Evolutionary conservation across 2,888 invertebrate genomes (phyloP), one percentile per base, ranked within the genome.

Genomic region (Catocala sponsa): DNA sequence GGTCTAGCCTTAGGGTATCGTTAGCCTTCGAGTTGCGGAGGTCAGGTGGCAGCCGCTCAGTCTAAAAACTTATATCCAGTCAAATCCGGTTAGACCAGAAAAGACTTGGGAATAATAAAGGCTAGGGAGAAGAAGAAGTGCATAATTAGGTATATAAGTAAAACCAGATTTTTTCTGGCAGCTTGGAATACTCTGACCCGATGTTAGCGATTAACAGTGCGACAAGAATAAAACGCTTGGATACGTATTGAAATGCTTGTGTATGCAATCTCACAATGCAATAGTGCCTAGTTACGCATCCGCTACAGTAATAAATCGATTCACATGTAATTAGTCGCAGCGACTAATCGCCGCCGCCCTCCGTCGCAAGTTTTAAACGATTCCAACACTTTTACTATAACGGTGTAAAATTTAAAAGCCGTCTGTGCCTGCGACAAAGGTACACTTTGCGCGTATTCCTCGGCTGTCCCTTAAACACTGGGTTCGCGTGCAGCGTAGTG

Each of bases 401-500:
- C 57, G 11, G 58, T 59, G 61, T 67, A 62, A 66, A 57, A 62
- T 67, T 63, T 65, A 59, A 70, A 72, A 70, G 62, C 60, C 11
- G 50, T 51, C 49, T 65, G 38, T 65, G 55, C 13, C 55, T 53
- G 41, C 62, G 55, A 67, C 70, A 65, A 67, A 65, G 55, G 63
- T 38, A 60, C 63, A 68, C 56, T 66, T 63, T 53, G 67, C 53
- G 54, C 44, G 53, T n/a, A 46, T 59, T 63, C 63, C 46, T 66
- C 60, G 53, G 47, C 56, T 70, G 72, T 72, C 67, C 79, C 80
- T 78, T 84, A 81, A 55, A 85, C 80, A 78, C 68, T 60, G 52
- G 61, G 62, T 76, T 87, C 76, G 88, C 87, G 86, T 86, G 87
- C 75, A 52, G 58, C 59, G 55, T 53, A 64, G 78, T 76, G 81